Evolutionary conservation across 2,888 invertebrate species (phyloP).

Genomic region (Lithophane leautieri): DNA sequence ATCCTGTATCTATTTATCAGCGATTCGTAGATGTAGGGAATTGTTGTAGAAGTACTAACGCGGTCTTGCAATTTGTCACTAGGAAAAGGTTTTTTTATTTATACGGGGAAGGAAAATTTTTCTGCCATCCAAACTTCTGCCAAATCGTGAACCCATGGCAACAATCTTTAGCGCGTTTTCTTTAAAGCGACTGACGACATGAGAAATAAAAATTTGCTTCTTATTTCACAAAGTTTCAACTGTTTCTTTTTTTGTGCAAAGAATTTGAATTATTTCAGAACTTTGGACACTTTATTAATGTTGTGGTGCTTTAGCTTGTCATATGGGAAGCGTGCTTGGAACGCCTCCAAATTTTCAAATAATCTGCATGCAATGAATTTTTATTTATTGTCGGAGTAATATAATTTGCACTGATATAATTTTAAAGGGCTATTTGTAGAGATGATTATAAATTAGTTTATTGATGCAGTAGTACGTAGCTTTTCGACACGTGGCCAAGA

Average conservation of each 20-base stretch:
- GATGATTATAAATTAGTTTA: constrained; percentile 15
- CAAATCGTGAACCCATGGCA: constrained; percentile 27
- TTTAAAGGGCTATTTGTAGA: constrained; percentile 50
- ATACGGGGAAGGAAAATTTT: constrained; percentile 11
- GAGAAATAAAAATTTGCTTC: constrained; percentile 21
- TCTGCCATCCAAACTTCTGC: constrained; percentile 10
- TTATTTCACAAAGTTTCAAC: constrained; percentile 53
- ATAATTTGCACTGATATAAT: constrained; percentile 50
- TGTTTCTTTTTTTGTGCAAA: constrained; percentile 53
- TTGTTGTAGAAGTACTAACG: constrained; percentile 10
- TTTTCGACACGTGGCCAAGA: not conserved
- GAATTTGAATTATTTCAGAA: constrained; percentile 62
- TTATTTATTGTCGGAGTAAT: constrained; percentile 56
- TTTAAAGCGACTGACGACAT: constrained; percentile 14
- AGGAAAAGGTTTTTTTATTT: constrained; percentile 27
- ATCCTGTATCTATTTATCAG: not conserved
- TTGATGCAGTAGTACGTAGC: not conserved
- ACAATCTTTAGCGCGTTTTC: constrained; percentile 28
- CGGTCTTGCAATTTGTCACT: constrained; percentile 27
- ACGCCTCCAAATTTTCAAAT: constrained; percentile 66
- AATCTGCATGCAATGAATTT: constrained; percentile 66
- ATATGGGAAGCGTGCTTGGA: constrained; percentile 65
- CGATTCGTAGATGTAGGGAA: constrained; percentile 7
- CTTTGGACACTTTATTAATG: constrained; percentile 62
- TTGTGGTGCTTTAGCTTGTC: constrained; percentile 63